A percentile compares a stretch with the other conserved stretches of the same genome.
Evolutionary conservation across 2,888 invertebrate species (phyloP).

Genomic region (Graphium colonna): DNA sequence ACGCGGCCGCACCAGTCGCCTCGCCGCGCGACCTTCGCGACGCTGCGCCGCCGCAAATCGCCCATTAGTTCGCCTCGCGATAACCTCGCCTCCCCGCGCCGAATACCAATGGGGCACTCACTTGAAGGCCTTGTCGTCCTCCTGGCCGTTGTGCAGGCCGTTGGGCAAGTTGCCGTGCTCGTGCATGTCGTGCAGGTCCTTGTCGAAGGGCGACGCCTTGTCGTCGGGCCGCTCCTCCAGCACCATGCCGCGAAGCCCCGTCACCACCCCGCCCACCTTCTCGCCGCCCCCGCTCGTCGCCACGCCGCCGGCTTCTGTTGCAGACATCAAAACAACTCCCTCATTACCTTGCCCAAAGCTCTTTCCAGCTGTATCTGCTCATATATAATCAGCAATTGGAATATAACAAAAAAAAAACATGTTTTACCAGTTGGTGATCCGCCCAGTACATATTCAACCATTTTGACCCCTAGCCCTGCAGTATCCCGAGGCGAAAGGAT

Average conservation of each 20-base stretch:
- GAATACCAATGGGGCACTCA: no score
- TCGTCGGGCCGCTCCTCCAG: slow-evolving; percentile 69
- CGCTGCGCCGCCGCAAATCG: slow-evolving; percentile 33
- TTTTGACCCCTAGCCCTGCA: slow-evolving; percentile 96
- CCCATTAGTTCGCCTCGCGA: slow-evolving; percentile 19
- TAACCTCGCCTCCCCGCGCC: no score
- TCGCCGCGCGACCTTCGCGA: slow-evolving; percentile 40
- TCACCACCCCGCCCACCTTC: slow-evolving; percentile 66
- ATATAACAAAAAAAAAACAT: slow-evolving; percentile 28
- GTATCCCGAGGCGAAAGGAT: slow-evolving; percentile 92
- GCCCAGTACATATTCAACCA: slow-evolving; percentile 98
- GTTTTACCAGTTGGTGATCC: slow-evolving; percentile 88
- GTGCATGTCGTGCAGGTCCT: slow-evolving; percentile 70
- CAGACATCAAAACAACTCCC: not conserved
- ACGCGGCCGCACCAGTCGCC: slow-evolving; percentile 17
- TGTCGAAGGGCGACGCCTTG: slow-evolving; percentile 70
- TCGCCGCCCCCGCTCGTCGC: slow-evolving; percentile 56
- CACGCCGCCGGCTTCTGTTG: slow-evolving; percentile 53
- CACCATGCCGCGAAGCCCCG: slow-evolving; percentile 68
- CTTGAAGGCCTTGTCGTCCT: slow-evolving; percentile 95
- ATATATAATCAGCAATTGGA: slow-evolving; percentile 21
- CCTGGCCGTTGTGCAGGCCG: slow-evolving; percentile 82
- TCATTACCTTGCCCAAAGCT: not conserved
- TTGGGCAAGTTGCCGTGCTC: slow-evolving; percentile 76
- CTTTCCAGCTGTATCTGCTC: not conserved